Evolutionary conservation across 35 echinoderm and acorn worm genomes (phyloP).

Genomic region (Amphiura filiformis): DNA sequence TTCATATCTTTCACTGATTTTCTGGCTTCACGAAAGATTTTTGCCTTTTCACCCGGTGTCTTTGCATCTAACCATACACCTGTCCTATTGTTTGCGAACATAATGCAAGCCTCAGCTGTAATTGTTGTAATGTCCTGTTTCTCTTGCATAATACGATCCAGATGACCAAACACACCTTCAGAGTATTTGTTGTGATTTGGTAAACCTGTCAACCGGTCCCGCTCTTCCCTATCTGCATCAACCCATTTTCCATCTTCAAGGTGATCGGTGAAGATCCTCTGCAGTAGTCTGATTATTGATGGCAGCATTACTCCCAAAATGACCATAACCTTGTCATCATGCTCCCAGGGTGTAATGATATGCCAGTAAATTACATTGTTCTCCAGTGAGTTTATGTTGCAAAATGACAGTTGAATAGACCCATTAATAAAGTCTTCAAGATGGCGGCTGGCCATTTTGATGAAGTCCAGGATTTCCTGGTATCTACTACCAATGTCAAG

Average conservation of each 20-base stretch:
- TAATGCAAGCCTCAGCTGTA: constrained; percentile 35
- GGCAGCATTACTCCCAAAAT: constrained; percentile 28
- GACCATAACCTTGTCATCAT: constrained; percentile 33
- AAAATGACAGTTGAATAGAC: constrained; percentile 13
- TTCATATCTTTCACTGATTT: neutral
- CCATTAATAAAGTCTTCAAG: constrained; percentile 20
- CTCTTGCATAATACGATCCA: constrained; percentile 19
- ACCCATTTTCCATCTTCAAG: constrained; percentile 34
- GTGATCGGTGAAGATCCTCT: constrained; percentile 46
- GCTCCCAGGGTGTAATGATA: constrained; percentile 6
- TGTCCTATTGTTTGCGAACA: constrained; percentile 43
- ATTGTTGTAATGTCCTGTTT: constrained; percentile 41
- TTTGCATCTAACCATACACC: constrained; percentile 18
- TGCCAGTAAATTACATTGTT: neutral
- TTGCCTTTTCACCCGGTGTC: neutral
- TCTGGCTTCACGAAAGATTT: neutral
- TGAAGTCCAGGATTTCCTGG: constrained; percentile 22
- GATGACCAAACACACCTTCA: constrained; percentile 54
- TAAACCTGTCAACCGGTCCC: constrained; percentile 9
- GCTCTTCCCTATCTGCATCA: constrained; percentile 5
- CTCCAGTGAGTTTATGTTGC: neutral
- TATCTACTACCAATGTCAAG: neutral
- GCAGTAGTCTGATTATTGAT: constrained; percentile 18
- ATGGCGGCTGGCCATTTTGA: neutral
- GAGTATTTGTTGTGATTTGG: constrained; percentile 57